phyloP scores from a whole-genome alignment of 2,113 vertebrate species.

The Aphyosemion australe region DNA sequence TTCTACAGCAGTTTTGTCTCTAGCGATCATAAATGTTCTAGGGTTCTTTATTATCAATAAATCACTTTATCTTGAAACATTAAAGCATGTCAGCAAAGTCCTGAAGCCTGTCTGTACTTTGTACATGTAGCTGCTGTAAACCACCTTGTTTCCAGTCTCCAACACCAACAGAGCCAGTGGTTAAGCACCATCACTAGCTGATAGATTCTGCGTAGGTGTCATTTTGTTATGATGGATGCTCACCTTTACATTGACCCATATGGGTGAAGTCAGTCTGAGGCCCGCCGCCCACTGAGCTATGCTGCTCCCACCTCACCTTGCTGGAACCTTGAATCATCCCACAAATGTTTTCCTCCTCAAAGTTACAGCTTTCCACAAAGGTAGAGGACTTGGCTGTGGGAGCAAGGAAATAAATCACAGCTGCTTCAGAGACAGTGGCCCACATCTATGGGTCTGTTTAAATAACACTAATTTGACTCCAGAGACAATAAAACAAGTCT shows the following conservation, averaged over 20 bases:
- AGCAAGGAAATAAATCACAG: conserved; percentile 3
- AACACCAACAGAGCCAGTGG: background rate
- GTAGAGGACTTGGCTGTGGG: conserved; percentile 80
- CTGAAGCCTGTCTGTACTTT: conserved; percentile 24
- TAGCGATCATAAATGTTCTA: no score
- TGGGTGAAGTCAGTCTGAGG: conserved; percentile 83
- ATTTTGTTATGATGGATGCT: background rate
- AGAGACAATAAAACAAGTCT: no score
- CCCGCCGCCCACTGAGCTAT: conserved; percentile 65
- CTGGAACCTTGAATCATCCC: conserved; percentile 87
- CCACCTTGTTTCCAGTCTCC: conserved; percentile 5
- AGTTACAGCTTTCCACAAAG: conserved; percentile 88
- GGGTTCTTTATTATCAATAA: no score
- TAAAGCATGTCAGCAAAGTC: background rate
- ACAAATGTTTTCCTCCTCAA: conserved; percentile 88
- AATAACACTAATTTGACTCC: no score
- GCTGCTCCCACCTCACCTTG: conserved; percentile 77
- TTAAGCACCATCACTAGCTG: no score
- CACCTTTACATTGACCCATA: conserved; percentile 86
- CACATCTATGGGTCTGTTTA: background rate
- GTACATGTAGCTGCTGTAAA: conserved; percentile 12
- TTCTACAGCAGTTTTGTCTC: no score
- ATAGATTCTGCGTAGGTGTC: no score
- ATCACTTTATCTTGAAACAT: background rate
- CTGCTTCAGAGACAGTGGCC: background rate